Evolutionary conservation across 2,113 vertebrate genomes (phyloP).

Genomic region (Xerus inauris): DNA sequence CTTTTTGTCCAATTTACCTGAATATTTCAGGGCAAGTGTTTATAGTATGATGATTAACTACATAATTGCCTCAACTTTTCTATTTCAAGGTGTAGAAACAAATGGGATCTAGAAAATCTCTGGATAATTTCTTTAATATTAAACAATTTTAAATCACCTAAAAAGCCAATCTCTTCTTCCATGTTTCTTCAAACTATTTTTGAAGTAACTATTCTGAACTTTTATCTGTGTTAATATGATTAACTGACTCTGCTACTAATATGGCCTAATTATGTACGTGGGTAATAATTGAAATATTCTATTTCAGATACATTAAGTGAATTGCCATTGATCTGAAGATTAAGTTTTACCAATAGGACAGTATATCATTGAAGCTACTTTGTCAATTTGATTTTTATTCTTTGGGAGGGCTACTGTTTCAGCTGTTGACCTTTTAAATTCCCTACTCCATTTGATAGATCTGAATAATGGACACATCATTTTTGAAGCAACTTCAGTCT

Average conservation of each 20-base stretch:
- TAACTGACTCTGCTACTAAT: neutral
- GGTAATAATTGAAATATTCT: constrained; percentile 4
- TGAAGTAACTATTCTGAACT: constrained; percentile 41
- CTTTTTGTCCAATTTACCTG: constrained; percentile 48
- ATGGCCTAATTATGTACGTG: neutral
- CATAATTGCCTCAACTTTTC: constrained; percentile 33
- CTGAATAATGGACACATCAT: neutral
- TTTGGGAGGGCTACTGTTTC: neutral
- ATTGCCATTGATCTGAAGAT: constrained; percentile 17
- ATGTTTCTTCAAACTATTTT: constrained; percentile 23
- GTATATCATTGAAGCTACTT: neutral
- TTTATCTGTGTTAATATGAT: constrained; percentile 31
- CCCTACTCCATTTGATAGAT: constrained; percentile 1
- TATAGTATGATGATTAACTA: constrained; percentile 42
- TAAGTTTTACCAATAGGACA: neutral
- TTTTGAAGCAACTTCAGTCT: constrained; percentile 27
- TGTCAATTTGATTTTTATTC: constrained; percentile 54
- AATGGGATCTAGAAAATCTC: neutral
- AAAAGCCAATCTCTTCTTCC: constrained; percentile 19
- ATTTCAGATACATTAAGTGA: constrained; percentile 5
- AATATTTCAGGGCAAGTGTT: constrained; percentile 63
- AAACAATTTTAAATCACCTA: neutral
- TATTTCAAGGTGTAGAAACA: neutral
- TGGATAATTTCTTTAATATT: constrained; percentile 42
- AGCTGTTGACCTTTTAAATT: constrained; percentile 40